These are phyloP conservation scores for Adoxophyes honmai DNA, from an alignment of 1,140 invertebrate species.

Conservation along the genomic window DNA sequence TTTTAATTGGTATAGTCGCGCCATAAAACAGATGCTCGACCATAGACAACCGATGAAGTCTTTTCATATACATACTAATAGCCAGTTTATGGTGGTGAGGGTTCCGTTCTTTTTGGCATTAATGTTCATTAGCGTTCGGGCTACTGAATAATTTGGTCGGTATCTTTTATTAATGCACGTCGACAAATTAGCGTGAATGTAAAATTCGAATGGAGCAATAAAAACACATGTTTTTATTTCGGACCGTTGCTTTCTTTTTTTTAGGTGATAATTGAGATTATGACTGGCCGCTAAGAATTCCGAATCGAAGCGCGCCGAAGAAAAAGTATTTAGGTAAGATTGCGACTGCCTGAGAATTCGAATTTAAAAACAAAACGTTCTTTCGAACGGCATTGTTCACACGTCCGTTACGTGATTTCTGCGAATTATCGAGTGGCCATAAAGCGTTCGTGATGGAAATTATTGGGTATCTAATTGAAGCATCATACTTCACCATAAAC, in stretches of 20 bases:
- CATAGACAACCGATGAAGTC: slow-evolving; percentile 55
- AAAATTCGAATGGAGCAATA: slow-evolving; percentile 68
- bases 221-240: slow-evolving; percentile 57
- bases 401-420: slow-evolving; percentile 48
- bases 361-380: slow-evolving; percentile 12
- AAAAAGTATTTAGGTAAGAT: too few species aligned
- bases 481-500: slow-evolving; percentile 38
- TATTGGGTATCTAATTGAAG: slow-evolving; percentile 58
- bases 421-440: slow-evolving; percentile 48
- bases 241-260: slow-evolving; percentile 46
- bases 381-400: slow-evolving; percentile 38
- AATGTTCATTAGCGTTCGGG: slow-evolving; percentile 65
- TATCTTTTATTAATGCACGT: slow-evolving; percentile 63
- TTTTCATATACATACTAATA: slow-evolving; percentile 49
- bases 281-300: slow-evolving; percentile 52
- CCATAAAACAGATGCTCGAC: slow-evolving; percentile 58
- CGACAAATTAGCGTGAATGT: slow-evolving; percentile 72
- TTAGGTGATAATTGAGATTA: slow-evolving; percentile 73
- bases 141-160: slow-evolving; percentile 70
- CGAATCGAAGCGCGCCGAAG: slow-evolving; percentile 41
- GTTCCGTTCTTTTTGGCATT: slow-evolving; percentile 50
- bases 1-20: slow-evolving; percentile 69
- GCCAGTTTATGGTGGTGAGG: slow-evolving; percentile 33
- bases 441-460: slow-evolving; percentile 55
- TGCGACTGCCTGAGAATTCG: slow-evolving; percentile 15